A percentile compares a stretch with the other conserved stretches of the same genome.
Conservation (phyloP, 1,140 invertebrate species). For the Adoxophyes honmai region DNA sequence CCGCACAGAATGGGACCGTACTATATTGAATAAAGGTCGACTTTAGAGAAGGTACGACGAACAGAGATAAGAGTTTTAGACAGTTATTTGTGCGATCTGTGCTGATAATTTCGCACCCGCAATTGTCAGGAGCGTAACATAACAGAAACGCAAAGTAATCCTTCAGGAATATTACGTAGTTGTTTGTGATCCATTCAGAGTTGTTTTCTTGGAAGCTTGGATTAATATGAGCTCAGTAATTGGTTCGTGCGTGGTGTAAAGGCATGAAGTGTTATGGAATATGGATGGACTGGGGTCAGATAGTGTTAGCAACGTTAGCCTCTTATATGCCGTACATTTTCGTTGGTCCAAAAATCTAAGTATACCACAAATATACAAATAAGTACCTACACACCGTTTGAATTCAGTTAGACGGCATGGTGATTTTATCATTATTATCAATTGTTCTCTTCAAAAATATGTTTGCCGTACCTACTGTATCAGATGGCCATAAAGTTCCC, state of each 20-base stretch:
- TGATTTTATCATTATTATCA: no score
- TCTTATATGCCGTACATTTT: no score
- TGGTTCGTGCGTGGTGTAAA: background rate
- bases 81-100: background rate
- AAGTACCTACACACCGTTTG: no score
- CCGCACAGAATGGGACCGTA: background rate
- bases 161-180: background rate
- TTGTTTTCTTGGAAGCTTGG: conserved; percentile 10
- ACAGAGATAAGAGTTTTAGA: background rate
- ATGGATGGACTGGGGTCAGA: no score
- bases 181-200: conserved; percentile 5
- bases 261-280: conserved; percentile 3
- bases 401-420: no score
- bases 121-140: background rate
- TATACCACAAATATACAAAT: no score
- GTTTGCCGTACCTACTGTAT: no score
- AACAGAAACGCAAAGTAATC: background rate
- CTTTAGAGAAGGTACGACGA: background rate
- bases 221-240: background rate
- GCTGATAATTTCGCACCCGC: background rate
- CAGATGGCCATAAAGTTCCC: no score
- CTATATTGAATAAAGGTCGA: background rate
- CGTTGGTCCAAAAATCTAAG: no score
- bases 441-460: no score
- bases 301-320: no score